Evolutionary conservation across 53 echinoderm and acorn worm genomes (phyloP).

Genomic region (Actinopyga echinites): DNA sequence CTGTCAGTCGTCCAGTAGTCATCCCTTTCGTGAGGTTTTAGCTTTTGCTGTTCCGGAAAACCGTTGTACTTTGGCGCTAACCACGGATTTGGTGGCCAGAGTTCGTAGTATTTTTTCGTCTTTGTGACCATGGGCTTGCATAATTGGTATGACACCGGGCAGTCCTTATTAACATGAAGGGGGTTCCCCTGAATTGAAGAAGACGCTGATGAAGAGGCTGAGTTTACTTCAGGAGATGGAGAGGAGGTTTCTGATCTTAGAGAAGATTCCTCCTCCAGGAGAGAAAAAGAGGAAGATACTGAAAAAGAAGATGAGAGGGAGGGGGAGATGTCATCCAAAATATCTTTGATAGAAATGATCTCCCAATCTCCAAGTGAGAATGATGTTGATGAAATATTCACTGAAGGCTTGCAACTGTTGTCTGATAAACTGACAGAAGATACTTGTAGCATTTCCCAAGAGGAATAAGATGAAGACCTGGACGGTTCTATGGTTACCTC

Average conservation of each 20-base stretch:
- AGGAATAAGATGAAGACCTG: background rate
- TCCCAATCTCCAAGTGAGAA: too few relatives aligned
- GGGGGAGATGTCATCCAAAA: too few relatives aligned
- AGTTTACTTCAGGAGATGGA: too few relatives aligned
- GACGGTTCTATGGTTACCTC: background rate
- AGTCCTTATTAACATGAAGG: background rate
- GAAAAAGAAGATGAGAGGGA: too few relatives aligned
- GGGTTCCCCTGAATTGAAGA: too few relatives aligned
- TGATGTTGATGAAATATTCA: background rate
- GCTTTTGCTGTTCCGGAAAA: background rate
- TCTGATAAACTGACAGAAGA: background rate
- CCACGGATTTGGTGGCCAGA: constrained; percentile 1
- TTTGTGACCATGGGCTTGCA: background rate
- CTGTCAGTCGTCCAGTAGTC: too few relatives aligned
- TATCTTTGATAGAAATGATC: too few relatives aligned
- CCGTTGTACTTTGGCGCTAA: constrained; percentile 14
- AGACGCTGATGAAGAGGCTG: background rate
- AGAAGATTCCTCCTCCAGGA: too few relatives aligned
- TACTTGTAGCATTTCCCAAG: background rate
- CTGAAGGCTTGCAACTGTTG: too few relatives aligned
- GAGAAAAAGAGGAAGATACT: too few relatives aligned
- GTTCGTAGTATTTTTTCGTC: background rate
- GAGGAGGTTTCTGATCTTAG: too few relatives aligned
- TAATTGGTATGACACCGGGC: background rate
- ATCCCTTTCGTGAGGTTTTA: too few relatives aligned